These are phyloP conservation scores for Vanessa atalanta DNA, from an alignment of 1,140 invertebrate species.

Conservation along the genomic window DNA sequence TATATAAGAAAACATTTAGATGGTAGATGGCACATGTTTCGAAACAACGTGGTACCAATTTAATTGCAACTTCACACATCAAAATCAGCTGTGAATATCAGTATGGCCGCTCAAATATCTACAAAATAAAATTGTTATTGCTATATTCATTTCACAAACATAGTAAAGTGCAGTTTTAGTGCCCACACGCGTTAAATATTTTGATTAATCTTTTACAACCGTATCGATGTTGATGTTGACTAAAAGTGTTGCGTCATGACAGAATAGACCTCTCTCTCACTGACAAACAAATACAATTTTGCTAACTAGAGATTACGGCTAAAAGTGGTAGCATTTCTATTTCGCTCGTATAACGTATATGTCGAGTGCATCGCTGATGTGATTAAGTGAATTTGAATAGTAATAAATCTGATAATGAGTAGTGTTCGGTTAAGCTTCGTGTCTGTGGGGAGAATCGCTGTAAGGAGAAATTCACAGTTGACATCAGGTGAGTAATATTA, in stretches of 20 bases:
- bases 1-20: conserved; percentile 30
- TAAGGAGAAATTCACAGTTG: conserved; percentile 71
- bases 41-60: conserved; percentile 73
- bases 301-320: conserved; percentile 61
- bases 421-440: conserved; percentile 73
- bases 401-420: conserved; percentile 55
- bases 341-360: conserved; percentile 50
- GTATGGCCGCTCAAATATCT: conserved; percentile 72
- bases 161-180: conserved; percentile 67
- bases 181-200: conserved; percentile 30
- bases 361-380: conserved; percentile 62
- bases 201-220: conserved; percentile 17
- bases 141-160: conserved; percentile 63
- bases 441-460: conserved; percentile 70
- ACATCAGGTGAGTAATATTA: conserved; percentile 68
- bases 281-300: conserved; percentile 79
- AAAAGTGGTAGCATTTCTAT: conserved; percentile 58
- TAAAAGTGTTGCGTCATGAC: conserved; percentile 80
- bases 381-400: conserved; percentile 51
- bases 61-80: conserved; percentile 71
- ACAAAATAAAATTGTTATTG: conserved; percentile 72
- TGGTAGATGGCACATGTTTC: conserved; percentile 54
- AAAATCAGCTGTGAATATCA: conserved; percentile 80
- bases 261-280: conserved; percentile 68
- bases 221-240: conserved; percentile 71